Conservation (phyloP, 2,113 vertebrate genomes). For the Sterna hirundo region DNA sequence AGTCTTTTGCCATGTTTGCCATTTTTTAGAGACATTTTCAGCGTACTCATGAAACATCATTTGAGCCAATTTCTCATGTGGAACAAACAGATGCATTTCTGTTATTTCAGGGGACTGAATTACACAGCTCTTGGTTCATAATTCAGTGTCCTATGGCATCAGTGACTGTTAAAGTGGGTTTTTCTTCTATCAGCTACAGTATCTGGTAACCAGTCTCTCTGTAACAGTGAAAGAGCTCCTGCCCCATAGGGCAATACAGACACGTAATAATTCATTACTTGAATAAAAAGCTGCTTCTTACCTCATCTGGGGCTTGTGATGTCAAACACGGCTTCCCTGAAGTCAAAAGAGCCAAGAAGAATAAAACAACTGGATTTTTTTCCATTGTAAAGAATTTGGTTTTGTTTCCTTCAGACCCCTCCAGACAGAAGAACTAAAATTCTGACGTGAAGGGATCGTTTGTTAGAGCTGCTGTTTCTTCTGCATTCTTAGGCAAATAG, state of each 20-base stretch:
- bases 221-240: neutral
- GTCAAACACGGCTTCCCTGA: neutral
- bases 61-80: neutral
- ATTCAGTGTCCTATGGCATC: neutral
- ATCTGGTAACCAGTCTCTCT: neutral
- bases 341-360: conserved; percentile 10
- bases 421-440: neutral
- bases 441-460: rapidly evolving
- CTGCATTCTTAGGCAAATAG: neutral
- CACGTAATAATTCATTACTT: neutral
- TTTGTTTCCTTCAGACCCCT: neutral
- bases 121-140: neutral
- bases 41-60: neutral
- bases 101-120: neutral
- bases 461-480: neutral
- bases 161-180: neutral
- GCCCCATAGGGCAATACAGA: neutral
- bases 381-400: conserved; percentile 42
- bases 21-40: neutral
- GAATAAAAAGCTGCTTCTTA: conserved; percentile 61
- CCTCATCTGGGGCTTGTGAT: conserved; percentile 42
- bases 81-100: neutral
- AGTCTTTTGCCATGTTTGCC: neutral
- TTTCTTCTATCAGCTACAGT: neutral
- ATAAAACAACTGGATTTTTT: neutral